Base-by-base conservation (phyloP, 2,797 vertebrate species). In the Apodemus agrarius region DNA sequence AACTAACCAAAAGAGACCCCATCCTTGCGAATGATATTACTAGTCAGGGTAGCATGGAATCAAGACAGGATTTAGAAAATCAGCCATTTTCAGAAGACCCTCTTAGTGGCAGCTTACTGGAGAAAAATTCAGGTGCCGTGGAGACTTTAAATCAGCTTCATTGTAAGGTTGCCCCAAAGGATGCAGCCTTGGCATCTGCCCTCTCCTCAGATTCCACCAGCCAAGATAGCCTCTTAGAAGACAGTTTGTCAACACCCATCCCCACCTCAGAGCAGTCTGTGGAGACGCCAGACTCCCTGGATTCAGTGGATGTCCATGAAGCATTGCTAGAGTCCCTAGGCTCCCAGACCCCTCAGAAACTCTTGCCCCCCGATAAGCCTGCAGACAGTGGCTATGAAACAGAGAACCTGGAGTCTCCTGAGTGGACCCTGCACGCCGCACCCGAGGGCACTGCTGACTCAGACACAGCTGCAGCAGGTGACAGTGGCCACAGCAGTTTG, bases 301-400 rank as follows among this genome's bases (percentile, higher is more conserved):
- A 99, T 97, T 99, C 99, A 7, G 98, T 99, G 61, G 99, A 99
- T 92, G 99, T 99, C 69, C 99, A 99, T 52, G 99, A 99, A 75
- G 98, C 99, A 1, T 98, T 99, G 26, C 31, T 97, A 83, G 99
- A 98, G 21, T 99, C 99, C 34, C 98, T 98, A 8, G 99, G 99
- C 29, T 97, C 98, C 59, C 98, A 99, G 12, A 96, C 98, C 52
- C 98, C 98, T 67, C 98, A 99, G 98, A 99, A 99, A 92, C 99
- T 99, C 95, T 97, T 99, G 95, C 99, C 99, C 21, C 99, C 99
- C 0, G 99, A 99, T 98, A 99, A 99, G 98, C 99, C 99, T 40
- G 99, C 99, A 2, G 99, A 99, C 97, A 99, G 99, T 2, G 99
- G 99, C 40, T 99, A 99, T 11, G 99, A 99, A 98, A 99, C 99